phyloP scores from a whole-genome alignment of 2,113 vertebrate genomes.

The Saimiri boliviensis region DNA sequence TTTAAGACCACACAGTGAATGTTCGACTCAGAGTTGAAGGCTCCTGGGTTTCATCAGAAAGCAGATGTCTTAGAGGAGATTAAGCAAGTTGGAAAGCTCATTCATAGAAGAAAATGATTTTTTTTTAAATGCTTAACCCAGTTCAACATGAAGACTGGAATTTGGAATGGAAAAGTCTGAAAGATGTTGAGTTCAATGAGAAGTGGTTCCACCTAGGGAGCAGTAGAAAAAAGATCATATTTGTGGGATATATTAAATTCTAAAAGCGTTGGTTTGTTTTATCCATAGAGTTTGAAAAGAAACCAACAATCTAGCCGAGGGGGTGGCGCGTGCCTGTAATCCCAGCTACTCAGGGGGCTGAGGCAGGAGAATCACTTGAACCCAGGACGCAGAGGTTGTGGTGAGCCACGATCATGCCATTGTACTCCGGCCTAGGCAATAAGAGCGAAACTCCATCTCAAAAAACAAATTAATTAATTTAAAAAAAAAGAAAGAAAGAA shows the following conservation, averaged over 20 bases:
- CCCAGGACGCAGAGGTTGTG: no score
- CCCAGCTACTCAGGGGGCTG: no score
- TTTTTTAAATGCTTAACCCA: neutral
- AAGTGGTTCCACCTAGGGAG: neutral
- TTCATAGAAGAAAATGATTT: slow-evolving; percentile 46
- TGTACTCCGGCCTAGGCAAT: no score
- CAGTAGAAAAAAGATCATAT: neutral
- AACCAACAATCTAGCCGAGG: neutral
- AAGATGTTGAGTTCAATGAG: slow-evolving; percentile 1
- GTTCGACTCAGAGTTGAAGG: slow-evolving; percentile 27
- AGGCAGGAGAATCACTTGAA: no score
- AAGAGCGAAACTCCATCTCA: no score
- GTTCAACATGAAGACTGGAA: slow-evolving; percentile 9
- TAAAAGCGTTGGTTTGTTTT: slow-evolving; percentile 2
- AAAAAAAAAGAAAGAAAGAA: neutral
- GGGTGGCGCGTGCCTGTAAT: no score
- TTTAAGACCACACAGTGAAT: slow-evolving; percentile 68
- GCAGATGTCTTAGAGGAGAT: slow-evolving; percentile 59
- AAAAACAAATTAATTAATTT: no score
- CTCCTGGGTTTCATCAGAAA: slow-evolving; percentile 66
- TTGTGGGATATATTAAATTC: slow-evolving; percentile 1
- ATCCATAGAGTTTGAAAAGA: slow-evolving; percentile 9
- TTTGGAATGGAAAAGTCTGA: slow-evolving; percentile 49
- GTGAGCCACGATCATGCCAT: no score
- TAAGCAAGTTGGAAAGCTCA: slow-evolving; percentile 61